Evolutionary conservation across 2,888 invertebrate genomes (phyloP).

Genomic region (Eristalis tenax): DNA sequence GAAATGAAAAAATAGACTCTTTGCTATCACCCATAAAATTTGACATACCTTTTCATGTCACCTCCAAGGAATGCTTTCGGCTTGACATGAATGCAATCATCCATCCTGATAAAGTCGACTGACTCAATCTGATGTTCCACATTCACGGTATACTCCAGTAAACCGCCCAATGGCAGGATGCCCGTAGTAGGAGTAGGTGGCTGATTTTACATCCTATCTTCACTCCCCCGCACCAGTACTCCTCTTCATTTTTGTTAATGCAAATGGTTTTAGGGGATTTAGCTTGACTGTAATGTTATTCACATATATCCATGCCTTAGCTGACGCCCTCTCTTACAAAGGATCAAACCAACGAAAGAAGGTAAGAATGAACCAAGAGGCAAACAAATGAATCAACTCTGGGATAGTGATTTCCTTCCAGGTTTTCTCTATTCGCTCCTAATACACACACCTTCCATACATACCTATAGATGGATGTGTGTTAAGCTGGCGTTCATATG

Average conservation of each 20-base stretch:
- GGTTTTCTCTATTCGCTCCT: conserved; percentile 27
- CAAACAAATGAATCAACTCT: conserved; percentile 66
- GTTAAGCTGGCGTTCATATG: neutral
- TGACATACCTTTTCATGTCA: conserved; percentile 71
- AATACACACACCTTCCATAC: neutral
- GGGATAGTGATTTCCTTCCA: conserved; percentile 62
- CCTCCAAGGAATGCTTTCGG: conserved; percentile 68
- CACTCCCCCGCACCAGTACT: conserved; percentile 17
- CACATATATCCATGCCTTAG: conserved; percentile 58
- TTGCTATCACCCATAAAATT: conserved; percentile 67
- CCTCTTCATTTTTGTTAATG: conserved; percentile 56
- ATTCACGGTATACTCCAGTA: conserved; percentile 38
- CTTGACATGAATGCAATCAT: conserved; percentile 71
- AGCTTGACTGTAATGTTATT: conserved; percentile 59
- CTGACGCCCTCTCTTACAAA: conserved; percentile 39
- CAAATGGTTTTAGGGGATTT: conserved; percentile 68
- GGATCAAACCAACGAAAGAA: conserved; percentile 43
- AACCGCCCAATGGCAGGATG: conserved; percentile 17
- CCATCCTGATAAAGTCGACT: conserved; percentile 68
- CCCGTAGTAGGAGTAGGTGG: conserved; percentile 20
- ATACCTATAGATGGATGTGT: neutral
- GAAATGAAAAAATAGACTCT: conserved; percentile 25
- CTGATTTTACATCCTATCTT: conserved; percentile 58
- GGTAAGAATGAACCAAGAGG: conserved; percentile 44
- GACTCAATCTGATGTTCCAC: conserved; percentile 68